A percentile compares a stretch with the other conserved stretches of the same genome.
Evolutionary conservation across 2,888 invertebrate genomes (phyloP).

Genomic region (Lasioglossum lativentre): DNA sequence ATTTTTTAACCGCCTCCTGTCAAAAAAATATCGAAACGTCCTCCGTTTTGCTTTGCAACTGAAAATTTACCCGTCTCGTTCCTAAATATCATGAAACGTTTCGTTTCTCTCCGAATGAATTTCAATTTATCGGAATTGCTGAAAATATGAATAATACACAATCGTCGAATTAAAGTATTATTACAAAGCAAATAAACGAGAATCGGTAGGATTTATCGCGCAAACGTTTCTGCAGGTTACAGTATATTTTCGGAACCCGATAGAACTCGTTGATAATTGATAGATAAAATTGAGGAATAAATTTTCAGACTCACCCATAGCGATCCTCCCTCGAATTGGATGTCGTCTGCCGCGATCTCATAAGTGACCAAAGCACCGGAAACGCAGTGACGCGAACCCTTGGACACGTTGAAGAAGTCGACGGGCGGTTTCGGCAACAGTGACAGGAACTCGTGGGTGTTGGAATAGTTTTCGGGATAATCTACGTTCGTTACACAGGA

Average conservation of each 20-base stretch:
- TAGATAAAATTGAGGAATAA: not conserved
- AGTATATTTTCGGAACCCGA: not conserved
- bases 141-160: not conserved
- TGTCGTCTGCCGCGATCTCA: conserved; percentile 45
- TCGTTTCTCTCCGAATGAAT: not conserved
- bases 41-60: too few relatives aligned
- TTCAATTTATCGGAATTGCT: not conserved
- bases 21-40: not conserved
- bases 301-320: conserved; percentile 50
- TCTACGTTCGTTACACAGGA: conserved; percentile 53
- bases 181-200: not conserved
- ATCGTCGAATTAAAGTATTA: not conserved
- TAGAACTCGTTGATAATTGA: not conserved
- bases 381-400: conserved; percentile 63
- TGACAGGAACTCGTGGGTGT: conserved; percentile 16
- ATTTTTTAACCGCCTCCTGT: not conserved
- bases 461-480: not conserved
- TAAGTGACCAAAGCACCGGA: conserved; percentile 70
- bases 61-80: not conserved
- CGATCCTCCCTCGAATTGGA: conserved; percentile 22
- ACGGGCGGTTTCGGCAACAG: conserved; percentile 25
- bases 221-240: not conserved
- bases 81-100: not conserved
- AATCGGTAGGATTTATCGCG: not conserved
- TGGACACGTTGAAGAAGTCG: conserved; percentile 30